These are phyloP conservation scores for Brachionus asplanchnoidis DNA, from an alignment of 1,140 invertebrate genomes.

Conservation along the genomic window DNA sequence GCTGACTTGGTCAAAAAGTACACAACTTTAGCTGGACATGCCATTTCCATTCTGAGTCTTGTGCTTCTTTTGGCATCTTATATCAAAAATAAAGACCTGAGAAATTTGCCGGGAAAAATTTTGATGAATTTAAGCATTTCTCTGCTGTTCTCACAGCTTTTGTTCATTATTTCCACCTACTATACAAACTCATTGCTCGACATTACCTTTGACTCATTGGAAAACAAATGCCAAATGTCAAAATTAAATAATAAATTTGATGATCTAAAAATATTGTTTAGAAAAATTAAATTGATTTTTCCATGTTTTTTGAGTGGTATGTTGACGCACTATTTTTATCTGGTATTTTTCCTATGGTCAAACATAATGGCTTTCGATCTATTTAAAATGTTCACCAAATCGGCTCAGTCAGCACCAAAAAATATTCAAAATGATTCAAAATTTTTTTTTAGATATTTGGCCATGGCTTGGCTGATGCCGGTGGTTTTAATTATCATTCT, in stretches of 20 bases:
- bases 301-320: not conserved
- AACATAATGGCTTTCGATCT: conserved; percentile 20
- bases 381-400: not conserved
- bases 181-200: not conserved
- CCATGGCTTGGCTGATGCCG: not conserved
- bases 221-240: not conserved
- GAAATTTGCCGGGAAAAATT: conserved; percentile 35
- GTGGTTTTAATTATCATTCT: not conserved
- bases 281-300: not conserved
- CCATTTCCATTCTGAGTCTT: conserved; percentile 3
- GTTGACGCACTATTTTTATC: conserved; percentile 33
- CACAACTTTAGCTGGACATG: not conserved
- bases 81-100: not conserved
- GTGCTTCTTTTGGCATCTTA: not conserved
- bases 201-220: not conserved
- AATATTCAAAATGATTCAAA: not conserved
- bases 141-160: not conserved
- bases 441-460: not conserved
- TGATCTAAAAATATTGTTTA: not conserved
- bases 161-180: not conserved
- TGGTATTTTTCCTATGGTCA: conserved; percentile 25
- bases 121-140: conserved; percentile 20
- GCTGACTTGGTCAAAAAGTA: not conserved
- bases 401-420: not conserved
- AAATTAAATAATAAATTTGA: not conserved